Conservation (phyloP, 2,113 vertebrate species). For the Talpa occidentalis region DNA sequence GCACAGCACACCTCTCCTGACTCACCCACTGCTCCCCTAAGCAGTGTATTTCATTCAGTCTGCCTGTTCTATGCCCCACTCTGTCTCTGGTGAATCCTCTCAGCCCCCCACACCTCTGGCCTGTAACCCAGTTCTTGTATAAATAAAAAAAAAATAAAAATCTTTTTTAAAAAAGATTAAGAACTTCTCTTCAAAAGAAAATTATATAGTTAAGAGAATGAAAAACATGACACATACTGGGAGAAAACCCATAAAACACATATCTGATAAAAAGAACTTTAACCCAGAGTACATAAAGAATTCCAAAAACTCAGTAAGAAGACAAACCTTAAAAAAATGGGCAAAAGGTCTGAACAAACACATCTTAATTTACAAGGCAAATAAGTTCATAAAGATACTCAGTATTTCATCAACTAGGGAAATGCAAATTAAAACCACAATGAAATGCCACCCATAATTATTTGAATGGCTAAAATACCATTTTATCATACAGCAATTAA, state of each 20-base stretch:
- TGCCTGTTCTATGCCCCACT: too few species aligned
- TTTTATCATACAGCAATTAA: conserved; percentile 14
- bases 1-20: too few species aligned
- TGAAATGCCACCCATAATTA: background rate
- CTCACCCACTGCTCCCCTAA: too few species aligned
- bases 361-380: background rate
- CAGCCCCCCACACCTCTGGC: too few species aligned
- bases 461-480: background rate
- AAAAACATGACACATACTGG: background rate
- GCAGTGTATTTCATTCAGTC: too few species aligned
- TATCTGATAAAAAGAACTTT: background rate
- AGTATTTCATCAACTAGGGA: background rate
- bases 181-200: background rate
- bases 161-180: too few species aligned
- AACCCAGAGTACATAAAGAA: background rate
- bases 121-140: too few species aligned
- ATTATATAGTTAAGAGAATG: background rate
- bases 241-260: background rate
- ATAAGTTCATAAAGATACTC: background rate
- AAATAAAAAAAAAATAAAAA: too few species aligned
- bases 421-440: conserved; percentile 18
- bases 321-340: background rate
- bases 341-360: background rate
- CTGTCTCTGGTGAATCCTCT: too few species aligned
- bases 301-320: background rate